These are phyloP conservation scores for Cynoglossus semilaevis DNA, from an alignment of 2,113 vertebrate genomes.

Conservation along the genomic window DNA sequence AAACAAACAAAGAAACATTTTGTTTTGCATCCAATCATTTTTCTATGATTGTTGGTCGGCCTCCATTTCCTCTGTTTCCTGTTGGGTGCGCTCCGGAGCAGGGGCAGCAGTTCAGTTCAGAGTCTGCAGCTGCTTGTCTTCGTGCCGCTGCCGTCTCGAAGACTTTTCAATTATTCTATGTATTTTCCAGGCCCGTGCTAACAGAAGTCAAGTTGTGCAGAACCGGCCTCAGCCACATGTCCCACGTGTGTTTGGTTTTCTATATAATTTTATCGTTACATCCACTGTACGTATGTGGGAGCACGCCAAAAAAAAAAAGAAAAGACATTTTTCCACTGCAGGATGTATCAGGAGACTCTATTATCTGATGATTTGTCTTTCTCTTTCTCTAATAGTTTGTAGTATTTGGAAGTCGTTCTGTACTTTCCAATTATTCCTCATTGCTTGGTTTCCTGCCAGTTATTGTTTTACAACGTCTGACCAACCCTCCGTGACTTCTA, in stretches of 20 bases:
- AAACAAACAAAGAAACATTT: no score
- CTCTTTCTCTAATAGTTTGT: constrained; percentile 1
- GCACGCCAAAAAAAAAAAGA: no score
- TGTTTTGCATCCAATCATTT: no score
- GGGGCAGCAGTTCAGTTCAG: no score
- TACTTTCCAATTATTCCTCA: constrained; percentile 13
- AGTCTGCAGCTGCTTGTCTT: constrained; percentile 1
- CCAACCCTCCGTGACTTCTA: constrained; percentile 49
- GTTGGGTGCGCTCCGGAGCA: constrained; percentile 3
- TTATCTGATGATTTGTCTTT: neutral
- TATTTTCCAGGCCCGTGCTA: neutral
- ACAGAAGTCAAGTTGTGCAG: constrained; percentile 31
- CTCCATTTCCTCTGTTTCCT: neutral
- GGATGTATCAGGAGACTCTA: neutral
- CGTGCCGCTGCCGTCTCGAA: constrained; percentile 32
- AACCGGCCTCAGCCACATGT: constrained; percentile 18
- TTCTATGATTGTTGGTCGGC: no score
- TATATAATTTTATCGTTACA: constrained; percentile 32
- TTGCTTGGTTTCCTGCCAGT: constrained; percentile 17
- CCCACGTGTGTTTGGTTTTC: constrained; percentile 22
- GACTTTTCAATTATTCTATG: constrained; percentile 42
- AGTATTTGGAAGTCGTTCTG: constrained; percentile 1
- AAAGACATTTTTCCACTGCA: neutral
- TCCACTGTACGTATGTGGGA: constrained; percentile 7
- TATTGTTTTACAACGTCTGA: constrained; percentile 16